phyloP scores from a whole-genome alignment of 1,140 invertebrate species.

The Diabrotica virgifera region DNA sequence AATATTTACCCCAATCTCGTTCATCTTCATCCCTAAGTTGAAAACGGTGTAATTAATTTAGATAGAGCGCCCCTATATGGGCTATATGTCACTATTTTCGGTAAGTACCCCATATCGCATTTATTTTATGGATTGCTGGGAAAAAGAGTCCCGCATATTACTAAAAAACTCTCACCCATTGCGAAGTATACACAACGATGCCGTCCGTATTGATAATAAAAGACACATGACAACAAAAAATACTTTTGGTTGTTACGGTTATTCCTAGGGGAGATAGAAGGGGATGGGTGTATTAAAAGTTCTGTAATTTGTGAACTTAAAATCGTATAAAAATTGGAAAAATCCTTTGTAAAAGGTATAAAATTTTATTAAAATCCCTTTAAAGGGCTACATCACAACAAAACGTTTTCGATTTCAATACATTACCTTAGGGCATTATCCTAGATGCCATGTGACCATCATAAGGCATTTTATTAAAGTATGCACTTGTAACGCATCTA shows the following conservation, averaged over 20 bases:
- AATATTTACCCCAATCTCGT: neutral
- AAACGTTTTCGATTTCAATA: too few relatives aligned
- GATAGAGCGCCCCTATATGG: conserved; percentile 11
- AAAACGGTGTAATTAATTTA: neutral
- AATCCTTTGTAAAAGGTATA: too few relatives aligned
- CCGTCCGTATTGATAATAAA: conserved; percentile 28
- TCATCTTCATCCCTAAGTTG: neutral
- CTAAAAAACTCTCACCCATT: conserved; percentile 16
- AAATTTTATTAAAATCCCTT: too few relatives aligned
- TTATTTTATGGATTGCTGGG: neutral
- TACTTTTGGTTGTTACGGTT: conserved; percentile 35
- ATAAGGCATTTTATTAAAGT: too few relatives aligned
- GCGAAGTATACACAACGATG: conserved; percentile 4
- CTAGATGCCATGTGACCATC: too few relatives aligned
- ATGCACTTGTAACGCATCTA: too few relatives aligned
- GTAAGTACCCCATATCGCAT: neutral
- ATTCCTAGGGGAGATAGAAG: neutral
- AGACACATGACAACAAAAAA: conserved; percentile 39
- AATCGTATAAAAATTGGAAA: too few relatives aligned
- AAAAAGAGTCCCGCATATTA: conserved; percentile 16
- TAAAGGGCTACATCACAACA: too few relatives aligned
- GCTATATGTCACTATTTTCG: conserved; percentile 12
- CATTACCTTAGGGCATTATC: too few relatives aligned
- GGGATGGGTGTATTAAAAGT: neutral
- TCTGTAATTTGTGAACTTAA: neutral